Conservation (phyloP, 2,888 invertebrate genomes). For the Dasysyrphus tricinctus region DNA sequence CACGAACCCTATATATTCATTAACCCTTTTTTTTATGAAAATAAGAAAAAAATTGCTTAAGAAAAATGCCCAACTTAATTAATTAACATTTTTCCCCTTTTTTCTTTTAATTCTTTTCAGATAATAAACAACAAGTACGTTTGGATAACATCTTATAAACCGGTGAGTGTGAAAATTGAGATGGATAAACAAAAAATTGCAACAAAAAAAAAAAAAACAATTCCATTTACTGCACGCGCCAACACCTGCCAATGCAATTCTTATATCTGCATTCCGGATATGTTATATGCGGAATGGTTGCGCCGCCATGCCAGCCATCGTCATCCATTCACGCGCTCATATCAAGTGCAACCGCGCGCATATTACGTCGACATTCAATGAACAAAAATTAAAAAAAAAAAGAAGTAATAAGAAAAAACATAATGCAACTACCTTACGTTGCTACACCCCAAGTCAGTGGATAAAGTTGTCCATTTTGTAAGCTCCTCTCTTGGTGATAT, state of each 20-base stretch:
- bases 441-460: background rate
- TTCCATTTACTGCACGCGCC: conserved; percentile 73
- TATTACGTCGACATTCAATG: conserved; percentile 14
- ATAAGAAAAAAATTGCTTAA: background rate
- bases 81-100: conserved; percentile 63
- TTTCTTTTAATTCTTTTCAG: conserved; percentile 58
- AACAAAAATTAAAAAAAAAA: background rate
- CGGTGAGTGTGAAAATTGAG: conserved; percentile 72
- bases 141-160: conserved; percentile 69
- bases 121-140: conserved; percentile 66
- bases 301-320: conserved; percentile 37
- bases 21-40: background rate
- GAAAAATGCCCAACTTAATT: conserved; percentile 60
- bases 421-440: background rate
- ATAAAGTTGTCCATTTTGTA: background rate
- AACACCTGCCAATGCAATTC: conserved; percentile 71
- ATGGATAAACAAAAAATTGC: conserved; percentile 49
- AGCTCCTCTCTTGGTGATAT: background rate
- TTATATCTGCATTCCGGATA: conserved; percentile 68
- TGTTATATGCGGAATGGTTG: conserved; percentile 63
- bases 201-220: conserved; percentile 45
- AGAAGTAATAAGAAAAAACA: conserved; percentile 16
- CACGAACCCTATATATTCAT: conserved; percentile 5
- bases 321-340: conserved; percentile 51
- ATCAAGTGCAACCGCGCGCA: conserved; percentile 49